Conservation (phyloP, 2,888 invertebrate species). For the Spicauda simplicius region DNA sequence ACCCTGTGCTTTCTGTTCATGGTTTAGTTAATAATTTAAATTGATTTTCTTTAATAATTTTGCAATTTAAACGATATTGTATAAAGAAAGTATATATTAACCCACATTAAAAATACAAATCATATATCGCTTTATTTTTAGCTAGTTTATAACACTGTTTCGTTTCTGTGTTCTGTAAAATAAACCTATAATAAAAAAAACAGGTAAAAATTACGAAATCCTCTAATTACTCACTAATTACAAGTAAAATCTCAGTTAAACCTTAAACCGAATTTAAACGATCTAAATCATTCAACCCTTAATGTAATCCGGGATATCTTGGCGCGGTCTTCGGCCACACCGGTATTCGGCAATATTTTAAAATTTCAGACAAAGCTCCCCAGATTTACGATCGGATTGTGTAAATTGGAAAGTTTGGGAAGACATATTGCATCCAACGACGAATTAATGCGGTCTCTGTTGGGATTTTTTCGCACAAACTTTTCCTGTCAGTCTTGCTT, state of each 20-base stretch:
- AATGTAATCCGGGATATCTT: constrained; percentile 56
- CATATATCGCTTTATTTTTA: too few relatives aligned
- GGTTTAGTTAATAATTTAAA: too few relatives aligned
- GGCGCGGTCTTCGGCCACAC: constrained; percentile 49
- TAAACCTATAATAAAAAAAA: too few relatives aligned
- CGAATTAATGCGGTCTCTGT: constrained; percentile 53
- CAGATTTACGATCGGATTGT: constrained; percentile 73
- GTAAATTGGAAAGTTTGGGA: constrained; percentile 73
- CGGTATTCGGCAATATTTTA: constrained; percentile 70
- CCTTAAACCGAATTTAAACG: constrained; percentile 41
- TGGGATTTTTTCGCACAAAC: constrained; percentile 17
- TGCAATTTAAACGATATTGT: too few relatives aligned
- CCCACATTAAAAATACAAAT: too few relatives aligned
- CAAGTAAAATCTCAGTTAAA: not conserved
- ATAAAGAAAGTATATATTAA: too few relatives aligned
- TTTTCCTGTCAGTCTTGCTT: constrained; percentile 6
- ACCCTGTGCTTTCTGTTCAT: too few relatives aligned
- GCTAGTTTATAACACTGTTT: too few relatives aligned
- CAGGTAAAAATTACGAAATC: not conserved
- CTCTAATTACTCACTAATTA: constrained; percentile 1
- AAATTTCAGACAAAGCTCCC: constrained; percentile 67
- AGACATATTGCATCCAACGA: constrained; percentile 62
- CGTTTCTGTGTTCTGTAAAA: too few relatives aligned
- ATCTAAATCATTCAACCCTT: constrained; percentile 65
- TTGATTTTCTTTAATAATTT: too few relatives aligned